phyloP scores from a whole-genome alignment of 2,888 invertebrate species.

The Torymus tubicola region DNA sequence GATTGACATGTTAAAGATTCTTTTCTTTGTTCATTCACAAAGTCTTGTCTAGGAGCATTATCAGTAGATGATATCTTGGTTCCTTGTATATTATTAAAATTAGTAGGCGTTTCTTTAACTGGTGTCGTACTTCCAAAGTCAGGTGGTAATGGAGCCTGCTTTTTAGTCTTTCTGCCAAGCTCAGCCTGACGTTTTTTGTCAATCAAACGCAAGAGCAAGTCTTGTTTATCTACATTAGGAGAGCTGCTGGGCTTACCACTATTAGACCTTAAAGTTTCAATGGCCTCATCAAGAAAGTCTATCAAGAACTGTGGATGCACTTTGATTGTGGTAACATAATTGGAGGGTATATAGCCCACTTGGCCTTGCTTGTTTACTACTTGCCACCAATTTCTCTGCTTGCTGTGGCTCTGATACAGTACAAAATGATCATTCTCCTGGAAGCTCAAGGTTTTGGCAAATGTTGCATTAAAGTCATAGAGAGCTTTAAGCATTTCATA shows the following conservation, averaged over 20 bases:
- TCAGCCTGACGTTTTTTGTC: conserved; percentile 83
- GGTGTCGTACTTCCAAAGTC: conserved; percentile 71
- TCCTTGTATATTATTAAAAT: conserved; percentile 61
- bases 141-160: conserved; percentile 73
- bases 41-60: conserved; percentile 53
- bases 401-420: conserved; percentile 86
- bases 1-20: conserved; percentile 66
- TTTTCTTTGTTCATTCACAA: conserved; percentile 60
- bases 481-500: conserved; percentile 90
- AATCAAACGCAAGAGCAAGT: conserved; percentile 80
- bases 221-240: conserved; percentile 79
- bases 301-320: conserved; percentile 86
- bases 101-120: conserved; percentile 60
- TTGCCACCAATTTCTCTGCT: conserved; percentile 93
- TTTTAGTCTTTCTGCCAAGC: conserved; percentile 70
- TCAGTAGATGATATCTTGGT: conserved; percentile 62
- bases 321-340: conserved; percentile 89
- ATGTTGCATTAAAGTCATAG: conserved; percentile 90
- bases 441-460: conserved; percentile 89
- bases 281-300: conserved; percentile 84
- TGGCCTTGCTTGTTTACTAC: conserved; percentile 89
- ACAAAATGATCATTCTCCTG: conserved; percentile 88
- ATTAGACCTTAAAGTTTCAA: conserved; percentile 78
- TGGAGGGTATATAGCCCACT: conserved; percentile 91
- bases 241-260: conserved; percentile 75